Conservation (phyloP, 2,888 invertebrate species). For the Oeneis ivallda region DNA sequence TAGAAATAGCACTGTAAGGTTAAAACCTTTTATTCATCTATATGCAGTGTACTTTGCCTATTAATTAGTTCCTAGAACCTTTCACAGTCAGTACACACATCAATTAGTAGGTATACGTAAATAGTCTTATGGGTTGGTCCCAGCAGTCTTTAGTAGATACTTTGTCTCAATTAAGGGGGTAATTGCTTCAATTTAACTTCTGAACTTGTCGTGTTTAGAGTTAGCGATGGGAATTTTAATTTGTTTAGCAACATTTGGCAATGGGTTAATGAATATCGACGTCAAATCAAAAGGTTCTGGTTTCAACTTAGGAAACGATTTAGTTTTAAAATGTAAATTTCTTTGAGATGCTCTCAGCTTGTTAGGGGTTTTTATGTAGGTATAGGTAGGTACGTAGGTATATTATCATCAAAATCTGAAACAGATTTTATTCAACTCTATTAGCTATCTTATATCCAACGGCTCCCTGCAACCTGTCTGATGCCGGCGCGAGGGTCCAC, state of each 20-base stretch:
- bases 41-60: background rate
- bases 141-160: conserved; percentile 10
- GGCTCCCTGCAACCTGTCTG: no score
- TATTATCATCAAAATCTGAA: no score
- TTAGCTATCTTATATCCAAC: no score
- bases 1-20: background rate
- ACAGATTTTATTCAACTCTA: no score
- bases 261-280: conserved; percentile 8
- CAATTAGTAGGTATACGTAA: conserved; percentile 34
- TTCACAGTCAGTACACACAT: conserved; percentile 23
- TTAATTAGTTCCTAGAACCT: conserved; percentile 26
- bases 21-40: background rate
- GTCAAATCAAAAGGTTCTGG: no score
- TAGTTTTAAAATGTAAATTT: no score
- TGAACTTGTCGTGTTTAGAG: conserved; percentile 32
- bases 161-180: conserved; percentile 41
- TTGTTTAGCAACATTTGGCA: conserved; percentile 26
- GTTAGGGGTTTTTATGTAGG: no score
- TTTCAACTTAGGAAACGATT: no score
- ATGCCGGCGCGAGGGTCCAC: no score
- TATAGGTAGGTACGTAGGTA: no score
- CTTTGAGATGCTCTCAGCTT: no score
- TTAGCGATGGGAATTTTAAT: conserved; percentile 28
- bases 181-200: conserved; percentile 41
- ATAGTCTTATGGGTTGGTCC: conserved; percentile 27